These are phyloP conservation scores for Mus musculus DNA, from an alignment of 2,113 vertebrate genomes.

Conservation along the genomic window GRCm39 chr17:49557501-49558000, in stretches of 20 bases:
- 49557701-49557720: background rate
- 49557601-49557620: background rate
- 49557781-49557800: background rate
- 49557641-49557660: no score
- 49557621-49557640: background rate
- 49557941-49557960: slow-evolving; percentile 84
- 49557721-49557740: background rate
- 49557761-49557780: background rate
- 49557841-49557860: rapidly evolving
- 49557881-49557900: slow-evolving; percentile 46
- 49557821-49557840: rapidly evolving
- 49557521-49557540: no score
- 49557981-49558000: slow-evolving; percentile 85
- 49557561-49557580: background rate
- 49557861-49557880: slow-evolving; percentile 73
- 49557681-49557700: rapidly evolving
- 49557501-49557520: background rate
- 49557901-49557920: slow-evolving; percentile 46
- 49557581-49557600: background rate
- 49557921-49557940: slow-evolving; percentile 82
- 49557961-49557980: slow-evolving; percentile 87
- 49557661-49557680: background rate
- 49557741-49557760: rapidly evolving
- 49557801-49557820: background rate
- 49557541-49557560: background rate